phyloP scores from a whole-genome alignment of 2,113 vertebrate genomes.

The Scomber japonicus region DNA sequence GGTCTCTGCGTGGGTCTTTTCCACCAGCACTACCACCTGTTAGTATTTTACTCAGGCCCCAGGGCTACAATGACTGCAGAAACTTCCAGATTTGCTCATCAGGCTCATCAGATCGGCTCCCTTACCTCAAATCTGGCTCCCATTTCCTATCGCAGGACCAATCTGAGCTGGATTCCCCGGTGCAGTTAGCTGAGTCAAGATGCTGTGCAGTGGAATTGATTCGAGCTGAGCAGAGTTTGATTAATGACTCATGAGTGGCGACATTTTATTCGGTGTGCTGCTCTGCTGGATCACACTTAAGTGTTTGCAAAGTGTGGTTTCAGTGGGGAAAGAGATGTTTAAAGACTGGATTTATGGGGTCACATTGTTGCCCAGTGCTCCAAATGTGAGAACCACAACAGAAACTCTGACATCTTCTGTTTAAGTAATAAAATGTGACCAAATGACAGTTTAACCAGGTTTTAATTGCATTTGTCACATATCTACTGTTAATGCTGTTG shows the following conservation, averaged over 20 bases:
- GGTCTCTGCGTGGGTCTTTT: constrained; percentile 82
- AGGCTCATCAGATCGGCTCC: constrained; percentile 69
- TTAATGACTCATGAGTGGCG: constrained; percentile 67
- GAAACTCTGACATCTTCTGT: constrained; percentile 39
- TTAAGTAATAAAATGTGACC: constrained; percentile 33
- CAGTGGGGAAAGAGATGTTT: constrained; percentile 47
- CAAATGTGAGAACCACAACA: constrained; percentile 59
- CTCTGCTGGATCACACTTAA: constrained; percentile 60
- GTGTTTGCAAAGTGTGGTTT: constrained; percentile 66
- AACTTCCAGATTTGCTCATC: constrained; percentile 81
- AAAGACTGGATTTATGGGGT: constrained; percentile 59
- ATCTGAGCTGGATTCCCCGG: constrained; percentile 62
- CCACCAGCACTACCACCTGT: constrained; percentile 79
- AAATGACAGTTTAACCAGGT: constrained; percentile 26
- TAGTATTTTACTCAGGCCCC: constrained; percentile 82
- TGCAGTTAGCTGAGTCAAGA: constrained; percentile 69
- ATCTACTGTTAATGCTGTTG: constrained; percentile 16
- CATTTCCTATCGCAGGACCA: constrained; percentile 70
- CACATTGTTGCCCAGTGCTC: constrained; percentile 49
- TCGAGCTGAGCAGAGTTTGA: constrained; percentile 52
- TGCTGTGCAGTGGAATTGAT: constrained; percentile 37
- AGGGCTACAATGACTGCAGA: constrained; percentile 74
- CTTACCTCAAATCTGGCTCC: constrained; percentile 75
- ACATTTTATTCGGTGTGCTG: constrained; percentile 52
- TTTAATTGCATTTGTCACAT: constrained; percentile 41